These are phyloP conservation scores for Crematogaster levior DNA, from an alignment of 2,888 invertebrate species.

Conservation along the genomic window DNA sequence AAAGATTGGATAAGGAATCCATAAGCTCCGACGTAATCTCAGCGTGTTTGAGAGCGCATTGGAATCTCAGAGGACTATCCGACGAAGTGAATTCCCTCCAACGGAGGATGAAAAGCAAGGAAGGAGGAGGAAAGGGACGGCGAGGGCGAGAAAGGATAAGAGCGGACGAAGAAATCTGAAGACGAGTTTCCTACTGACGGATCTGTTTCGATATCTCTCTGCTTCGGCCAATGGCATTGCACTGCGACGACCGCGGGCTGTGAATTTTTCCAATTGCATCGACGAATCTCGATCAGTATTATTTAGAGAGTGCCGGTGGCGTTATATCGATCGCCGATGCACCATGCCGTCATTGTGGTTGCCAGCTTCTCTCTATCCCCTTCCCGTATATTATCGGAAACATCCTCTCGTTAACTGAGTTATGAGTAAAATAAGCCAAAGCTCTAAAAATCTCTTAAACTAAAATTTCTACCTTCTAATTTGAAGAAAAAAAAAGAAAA, in stretches of 20 bases:
- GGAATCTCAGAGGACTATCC: constrained; percentile 65
- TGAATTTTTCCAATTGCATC: constrained; percentile 51
- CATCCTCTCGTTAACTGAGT: not conserved
- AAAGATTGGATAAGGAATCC: constrained; percentile 77
- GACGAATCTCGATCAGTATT: constrained; percentile 50
- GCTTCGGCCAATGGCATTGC: constrained; percentile 34
- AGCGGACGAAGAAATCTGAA: constrained; percentile 46
- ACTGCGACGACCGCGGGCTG: constrained; percentile 43
- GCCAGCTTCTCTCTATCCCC: not conserved
- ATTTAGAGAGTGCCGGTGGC: constrained; percentile 45
- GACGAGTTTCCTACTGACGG: constrained; percentile 47
- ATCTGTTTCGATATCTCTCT: constrained; percentile 50
- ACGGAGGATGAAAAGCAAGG: constrained; percentile 52
- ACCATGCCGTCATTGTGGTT: constrained; percentile 26
- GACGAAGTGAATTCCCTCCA: constrained; percentile 68
- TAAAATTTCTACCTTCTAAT: not conserved
- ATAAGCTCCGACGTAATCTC: constrained; percentile 76
- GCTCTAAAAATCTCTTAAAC: not conserved
- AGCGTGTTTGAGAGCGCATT: constrained; percentile 67
- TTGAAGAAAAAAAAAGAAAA: not conserved
- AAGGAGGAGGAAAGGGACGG: constrained; percentile 1
- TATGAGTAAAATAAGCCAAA: constrained; percentile 13
- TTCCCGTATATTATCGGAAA: constrained; percentile 7
- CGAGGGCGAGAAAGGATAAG: constrained; percentile 30
- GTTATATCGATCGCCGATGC: constrained; percentile 36